phyloP scores from a whole-genome alignment of 2,797 vertebrate genomes.

The Chaenodraco wilsoni region DNA sequence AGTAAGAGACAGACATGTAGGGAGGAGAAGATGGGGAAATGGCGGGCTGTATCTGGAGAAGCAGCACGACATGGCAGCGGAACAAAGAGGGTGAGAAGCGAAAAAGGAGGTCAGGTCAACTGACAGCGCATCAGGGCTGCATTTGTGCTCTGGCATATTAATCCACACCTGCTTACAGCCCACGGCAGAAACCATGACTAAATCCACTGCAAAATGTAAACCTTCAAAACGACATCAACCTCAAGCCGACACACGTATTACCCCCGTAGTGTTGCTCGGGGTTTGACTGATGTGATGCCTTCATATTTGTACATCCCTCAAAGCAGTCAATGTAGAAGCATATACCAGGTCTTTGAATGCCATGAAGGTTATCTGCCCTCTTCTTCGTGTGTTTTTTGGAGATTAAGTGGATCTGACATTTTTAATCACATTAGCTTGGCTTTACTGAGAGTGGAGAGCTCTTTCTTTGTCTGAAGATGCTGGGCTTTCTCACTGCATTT shows the following conservation, averaged over 20 bases:
- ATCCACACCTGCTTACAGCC: constrained; percentile 50
- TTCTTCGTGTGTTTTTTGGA: constrained; percentile 24
- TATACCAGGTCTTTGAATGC: not conserved
- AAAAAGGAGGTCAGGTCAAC: constrained; percentile 58
- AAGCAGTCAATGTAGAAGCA: not conserved
- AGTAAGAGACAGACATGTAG: constrained; percentile 6
- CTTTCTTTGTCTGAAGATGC: constrained; percentile 15
- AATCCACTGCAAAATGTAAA: constrained; percentile 38
- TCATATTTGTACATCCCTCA: constrained; percentile 4
- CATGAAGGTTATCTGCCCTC: not conserved
- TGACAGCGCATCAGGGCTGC: constrained; percentile 44
- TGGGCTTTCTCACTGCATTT: constrained; percentile 37
- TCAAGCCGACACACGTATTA: not conserved
- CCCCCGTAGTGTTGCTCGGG: not conserved
- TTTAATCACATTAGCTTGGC: constrained; percentile 40
- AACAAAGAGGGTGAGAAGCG: constrained; percentile 34
- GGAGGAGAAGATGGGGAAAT: constrained; percentile 14
- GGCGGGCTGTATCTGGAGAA: constrained; percentile 14
- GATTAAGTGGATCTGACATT: constrained; percentile 51
- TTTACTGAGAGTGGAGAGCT: constrained; percentile 13
- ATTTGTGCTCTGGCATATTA: constrained; percentile 44
- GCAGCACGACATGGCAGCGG: constrained; percentile 1
- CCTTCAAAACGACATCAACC: constrained; percentile 19
- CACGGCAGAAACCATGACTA: constrained; percentile 19
- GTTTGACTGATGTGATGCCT: not conserved